phyloP scores from a whole-genome alignment of 2,888 invertebrate genomes.

The Napeogenes sylphis region DNA sequence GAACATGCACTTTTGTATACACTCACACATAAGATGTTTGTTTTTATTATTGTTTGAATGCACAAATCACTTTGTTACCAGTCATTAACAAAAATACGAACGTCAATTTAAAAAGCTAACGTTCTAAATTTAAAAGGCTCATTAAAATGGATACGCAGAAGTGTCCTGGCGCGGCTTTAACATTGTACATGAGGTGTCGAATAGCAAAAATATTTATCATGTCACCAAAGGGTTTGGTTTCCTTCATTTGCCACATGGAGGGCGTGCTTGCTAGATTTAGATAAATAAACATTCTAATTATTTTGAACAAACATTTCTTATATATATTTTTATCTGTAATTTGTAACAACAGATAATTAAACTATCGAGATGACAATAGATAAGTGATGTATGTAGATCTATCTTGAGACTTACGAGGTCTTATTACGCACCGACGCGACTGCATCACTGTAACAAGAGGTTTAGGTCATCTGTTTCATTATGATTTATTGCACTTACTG shows the following conservation, averaged over 20 bases:
- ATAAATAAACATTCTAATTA: constrained; percentile 10
- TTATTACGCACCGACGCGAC: neutral
- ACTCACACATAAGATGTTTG: neutral
- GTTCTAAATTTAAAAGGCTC: constrained; percentile 53
- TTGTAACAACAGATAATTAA: neutral
- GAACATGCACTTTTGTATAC: neutral
- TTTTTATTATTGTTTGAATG: neutral
- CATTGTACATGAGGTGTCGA: constrained; percentile 50
- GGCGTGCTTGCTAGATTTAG: constrained; percentile 31
- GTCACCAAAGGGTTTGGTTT: constrained; percentile 59
- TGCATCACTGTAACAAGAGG: constrained; percentile 7
- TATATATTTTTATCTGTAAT: neutral
- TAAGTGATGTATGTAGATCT: neutral
- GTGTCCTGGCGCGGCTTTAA: constrained; percentile 35
- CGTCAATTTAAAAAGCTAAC: constrained; percentile 48
- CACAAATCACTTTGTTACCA: neutral
- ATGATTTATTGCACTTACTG: constrained; percentile 23
- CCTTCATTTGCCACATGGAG: constrained; percentile 41
- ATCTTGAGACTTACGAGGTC: neutral
- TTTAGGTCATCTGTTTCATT: constrained; percentile 25
- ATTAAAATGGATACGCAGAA: constrained; percentile 53
- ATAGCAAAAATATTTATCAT: constrained; percentile 64
- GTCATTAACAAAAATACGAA: constrained; percentile 26
- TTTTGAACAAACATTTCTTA: neutral
- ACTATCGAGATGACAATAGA: neutral